Evolutionary conservation across 2,113 vertebrate genomes (phyloP), one percentile per base, ranked within the genome.

Genomic region (Sclerurus mexicanus): DNA sequence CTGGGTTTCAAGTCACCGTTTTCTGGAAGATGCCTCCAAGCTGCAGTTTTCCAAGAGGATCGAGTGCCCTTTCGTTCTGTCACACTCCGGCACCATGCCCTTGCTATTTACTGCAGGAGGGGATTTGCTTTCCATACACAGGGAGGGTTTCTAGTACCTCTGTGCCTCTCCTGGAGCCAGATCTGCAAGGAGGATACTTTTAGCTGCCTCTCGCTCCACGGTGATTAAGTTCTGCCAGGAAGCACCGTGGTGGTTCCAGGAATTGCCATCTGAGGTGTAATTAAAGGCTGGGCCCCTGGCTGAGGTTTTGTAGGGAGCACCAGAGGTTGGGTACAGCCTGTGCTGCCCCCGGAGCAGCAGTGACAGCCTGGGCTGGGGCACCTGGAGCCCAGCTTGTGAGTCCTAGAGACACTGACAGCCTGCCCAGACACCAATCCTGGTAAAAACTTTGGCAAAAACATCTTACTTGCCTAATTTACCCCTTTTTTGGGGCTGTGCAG

Each of bases 31-130:
- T 37, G 80, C 40, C 77, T 83, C 76, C 89, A 84, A 71, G 85
- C 74, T 93, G 21, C 7, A 2, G 25, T 68, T 96, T 89, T 96
- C 83, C 86, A 90, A 80, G 31, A 40, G 80, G 93, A 90, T 93
- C 93, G 53, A 87, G 85, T 95, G 85, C 94, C 96, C 93, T 95
- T 96, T 92, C 69, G 19, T 56, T 73, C 50, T 85, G 83, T 91
- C 96, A 90, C 87, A 89, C 71, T 35, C 92, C 23, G 35, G 93
- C 93, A 46, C 90, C 0, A 22, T 93, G 94, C 92, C 94, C 89
- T 71, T 59, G 86, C 77, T 95, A 31, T 95, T 95, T 95, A 87
- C 90, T 95, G 92, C 94, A 68, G 80, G 80, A 50, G 67, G n/a
- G 64, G 92, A 80, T 96, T 91, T 83, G 74, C 89, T 96, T 85